These are phyloP conservation scores for Crambe crambe DNA, from an alignment of 37 sponge, comb jelly and placozoan species.

Conservation along the genomic window DNA sequence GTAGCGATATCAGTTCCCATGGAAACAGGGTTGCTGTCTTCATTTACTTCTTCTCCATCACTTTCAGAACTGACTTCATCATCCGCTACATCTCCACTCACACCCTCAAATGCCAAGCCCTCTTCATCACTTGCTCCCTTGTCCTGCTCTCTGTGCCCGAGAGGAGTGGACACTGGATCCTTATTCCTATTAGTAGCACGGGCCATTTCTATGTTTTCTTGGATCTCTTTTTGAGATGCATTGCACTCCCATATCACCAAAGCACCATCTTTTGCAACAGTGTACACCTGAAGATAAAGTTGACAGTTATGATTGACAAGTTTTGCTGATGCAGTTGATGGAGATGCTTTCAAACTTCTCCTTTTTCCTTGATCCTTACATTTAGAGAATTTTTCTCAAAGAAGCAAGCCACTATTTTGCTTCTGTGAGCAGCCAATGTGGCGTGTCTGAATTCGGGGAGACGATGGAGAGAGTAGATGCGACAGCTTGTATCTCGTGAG, in stretches of 20 bases:
- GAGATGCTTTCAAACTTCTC: no score
- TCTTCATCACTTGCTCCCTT: slow-evolving; percentile 11
- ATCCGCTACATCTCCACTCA: slow-evolving; percentile 2
- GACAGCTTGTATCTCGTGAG: slow-evolving; percentile 82
- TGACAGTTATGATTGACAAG: not conserved
- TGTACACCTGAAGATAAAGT: slow-evolving; percentile 58
- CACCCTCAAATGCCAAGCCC: not conserved
- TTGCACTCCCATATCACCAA: slow-evolving; percentile 70
- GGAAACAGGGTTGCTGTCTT: not conserved
- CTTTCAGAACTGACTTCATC: slow-evolving; percentile 5
- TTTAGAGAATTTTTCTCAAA: slow-evolving; percentile 74
- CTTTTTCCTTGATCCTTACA: no score
- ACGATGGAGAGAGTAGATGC: slow-evolving; percentile 78
- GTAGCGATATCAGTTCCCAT: not conserved
- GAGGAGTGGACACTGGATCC: not conserved
- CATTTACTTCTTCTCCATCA: not conserved
- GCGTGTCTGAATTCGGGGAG: slow-evolving; percentile 70
- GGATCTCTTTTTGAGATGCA: slow-evolving; percentile 33
- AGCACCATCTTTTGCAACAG: slow-evolving; percentile 83
- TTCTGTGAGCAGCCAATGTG: slow-evolving; percentile 92
- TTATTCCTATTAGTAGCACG: not conserved
- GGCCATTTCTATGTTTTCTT: slow-evolving; percentile 15
- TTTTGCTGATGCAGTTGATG: no score
- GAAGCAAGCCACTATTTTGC: slow-evolving; percentile 77
- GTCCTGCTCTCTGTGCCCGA: not conserved